These are phyloP conservation scores for Drepanosiphum platanoidis DNA, from an alignment of 2,888 invertebrate genomes.

Conservation along the genomic window DNA sequence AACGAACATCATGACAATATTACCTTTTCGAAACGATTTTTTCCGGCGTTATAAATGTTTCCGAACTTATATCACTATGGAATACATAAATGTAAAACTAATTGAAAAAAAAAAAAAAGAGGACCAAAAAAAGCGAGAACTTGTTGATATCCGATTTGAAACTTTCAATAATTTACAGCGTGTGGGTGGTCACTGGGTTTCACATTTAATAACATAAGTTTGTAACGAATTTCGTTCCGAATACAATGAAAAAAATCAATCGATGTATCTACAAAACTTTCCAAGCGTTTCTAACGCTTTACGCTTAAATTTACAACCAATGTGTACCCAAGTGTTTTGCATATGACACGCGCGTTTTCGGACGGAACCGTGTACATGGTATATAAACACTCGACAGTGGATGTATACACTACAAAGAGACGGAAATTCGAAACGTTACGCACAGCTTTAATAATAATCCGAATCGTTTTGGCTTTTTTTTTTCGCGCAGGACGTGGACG, in stretches of 20 bases:
- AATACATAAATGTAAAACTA: neutral
- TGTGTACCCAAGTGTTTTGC: neutral
- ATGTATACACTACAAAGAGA: neutral
- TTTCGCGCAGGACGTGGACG: conserved; percentile 13
- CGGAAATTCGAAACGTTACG: neutral
- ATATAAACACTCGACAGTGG: too few species aligned
- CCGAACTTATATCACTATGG: neutral
- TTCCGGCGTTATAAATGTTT: neutral
- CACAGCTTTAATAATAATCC: neutral
- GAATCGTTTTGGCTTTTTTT: neutral
- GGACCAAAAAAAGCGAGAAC: neutral
- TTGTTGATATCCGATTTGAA: conserved; percentile 21
- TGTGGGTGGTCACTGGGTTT: neutral
- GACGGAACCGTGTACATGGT: neutral
- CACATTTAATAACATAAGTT: neutral
- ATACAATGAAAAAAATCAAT: neutral
- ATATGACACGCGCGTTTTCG: neutral
- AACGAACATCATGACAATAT: neutral
- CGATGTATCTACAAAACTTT: neutral
- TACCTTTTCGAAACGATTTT: neutral
- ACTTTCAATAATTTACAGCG: neutral
- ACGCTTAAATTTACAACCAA: neutral
- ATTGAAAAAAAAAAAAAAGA: conserved; percentile 4
- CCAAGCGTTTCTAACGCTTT: neutral
- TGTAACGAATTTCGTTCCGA: neutral